Evolutionary conservation across 2,888 invertebrate species (phyloP).

Genomic region (Gastrophysa polygoni): DNA sequence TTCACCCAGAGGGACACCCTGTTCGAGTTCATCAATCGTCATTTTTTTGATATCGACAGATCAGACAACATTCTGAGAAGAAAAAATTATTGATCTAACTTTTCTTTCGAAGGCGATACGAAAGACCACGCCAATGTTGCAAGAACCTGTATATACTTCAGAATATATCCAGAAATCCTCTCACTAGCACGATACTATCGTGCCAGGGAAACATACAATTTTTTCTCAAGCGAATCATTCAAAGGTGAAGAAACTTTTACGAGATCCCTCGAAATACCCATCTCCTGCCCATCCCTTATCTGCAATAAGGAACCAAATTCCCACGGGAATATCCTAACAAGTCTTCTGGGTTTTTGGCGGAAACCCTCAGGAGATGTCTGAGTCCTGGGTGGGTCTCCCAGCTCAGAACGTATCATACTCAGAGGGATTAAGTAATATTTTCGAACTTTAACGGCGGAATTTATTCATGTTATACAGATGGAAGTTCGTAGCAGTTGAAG

Average conservation of each 20-base stretch:
- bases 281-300: not conserved
- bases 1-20: no score
- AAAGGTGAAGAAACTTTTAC: not conserved
- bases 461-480: slow-evolving; percentile 26
- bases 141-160: no score
- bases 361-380: slow-evolving; percentile 51
- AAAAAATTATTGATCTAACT: no score
- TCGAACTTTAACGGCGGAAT: slow-evolving; percentile 35
- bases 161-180: no score
- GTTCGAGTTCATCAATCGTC: no score
- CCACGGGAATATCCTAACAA: slow-evolving; percentile 56
- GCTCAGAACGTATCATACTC: slow-evolving; percentile 47
- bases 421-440: slow-evolving; percentile 52
- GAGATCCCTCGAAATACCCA: not conserved
- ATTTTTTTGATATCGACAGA: no score
- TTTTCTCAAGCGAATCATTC: no score
- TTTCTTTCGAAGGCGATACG: no score
- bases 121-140: no score
- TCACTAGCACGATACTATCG: no score
- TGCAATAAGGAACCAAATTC: slow-evolving; percentile 55
- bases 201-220: no score
- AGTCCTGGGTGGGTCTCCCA: slow-evolving; percentile 47
- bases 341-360: slow-evolving; percentile 53
- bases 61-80: no score
- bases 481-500: slow-evolving; percentile 16